Percentiles rank a stretch among this genome's conserved stretches.
Evolutionary conservation across 2,113 vertebrate genomes (phyloP).

Genomic region (Heterotis niloticus): DNA sequence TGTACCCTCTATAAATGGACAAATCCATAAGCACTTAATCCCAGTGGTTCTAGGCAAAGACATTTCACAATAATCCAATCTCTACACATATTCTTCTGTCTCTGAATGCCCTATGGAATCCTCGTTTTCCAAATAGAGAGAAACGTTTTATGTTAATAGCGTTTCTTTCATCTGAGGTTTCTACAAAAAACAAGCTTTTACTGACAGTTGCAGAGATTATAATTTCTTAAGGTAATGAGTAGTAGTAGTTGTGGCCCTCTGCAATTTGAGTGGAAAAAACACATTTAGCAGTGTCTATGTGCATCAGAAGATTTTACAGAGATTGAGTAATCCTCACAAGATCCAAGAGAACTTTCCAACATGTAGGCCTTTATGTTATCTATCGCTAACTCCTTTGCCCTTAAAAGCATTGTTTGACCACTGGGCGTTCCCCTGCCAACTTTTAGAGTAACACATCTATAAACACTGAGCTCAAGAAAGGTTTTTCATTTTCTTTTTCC

Average conservation of each 20-base stretch:
- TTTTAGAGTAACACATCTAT: too few species aligned
- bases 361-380: too few species aligned
- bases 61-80: background rate
- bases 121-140: constrained; percentile 33
- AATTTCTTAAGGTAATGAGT: constrained; percentile 43
- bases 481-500: too few species aligned
- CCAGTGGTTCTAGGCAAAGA: background rate
- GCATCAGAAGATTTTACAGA: too few species aligned
- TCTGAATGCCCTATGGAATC: background rate
- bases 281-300: too few species aligned
- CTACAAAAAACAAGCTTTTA: constrained; percentile 33
- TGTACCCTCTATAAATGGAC: background rate
- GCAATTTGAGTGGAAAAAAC: background rate
- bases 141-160: background rate
- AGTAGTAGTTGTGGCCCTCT: constrained; percentile 10
- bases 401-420: too few species aligned
- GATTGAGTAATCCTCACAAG: too few species aligned
- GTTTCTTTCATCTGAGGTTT: constrained; percentile 37
- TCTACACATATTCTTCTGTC: background rate
- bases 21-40: background rate
- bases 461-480: too few species aligned
- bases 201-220: constrained; percentile 34
- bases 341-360: too few species aligned
- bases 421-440: too few species aligned
- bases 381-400: too few species aligned